Evolutionary conservation across 2,888 invertebrate species (phyloP).

Genomic region (Oasisia sp.): DNA sequence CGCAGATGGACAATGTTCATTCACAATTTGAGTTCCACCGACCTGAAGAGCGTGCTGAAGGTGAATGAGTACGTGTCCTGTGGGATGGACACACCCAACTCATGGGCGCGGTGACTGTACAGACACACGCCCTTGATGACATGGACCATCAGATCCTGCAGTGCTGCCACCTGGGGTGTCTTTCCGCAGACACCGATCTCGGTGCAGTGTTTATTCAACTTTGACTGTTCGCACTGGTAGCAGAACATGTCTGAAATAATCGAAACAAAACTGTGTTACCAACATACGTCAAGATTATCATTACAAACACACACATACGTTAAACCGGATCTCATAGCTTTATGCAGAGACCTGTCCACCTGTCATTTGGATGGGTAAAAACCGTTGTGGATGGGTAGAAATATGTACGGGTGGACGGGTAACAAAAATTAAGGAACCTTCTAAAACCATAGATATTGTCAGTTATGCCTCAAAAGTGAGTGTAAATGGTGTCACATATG

Average conservation of each 20-base stretch:
- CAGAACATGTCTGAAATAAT: slow-evolving; percentile 46
- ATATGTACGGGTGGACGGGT: no score
- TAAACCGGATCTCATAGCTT: no score
- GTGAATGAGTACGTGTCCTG: slow-evolving; percentile 44
- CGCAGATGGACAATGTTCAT: no score
- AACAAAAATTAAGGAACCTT: no score
- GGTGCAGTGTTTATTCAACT: slow-evolving; percentile 47
- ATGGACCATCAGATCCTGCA: slow-evolving; percentile 48
- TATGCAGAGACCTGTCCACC: no score
- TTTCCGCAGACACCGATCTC: slow-evolving; percentile 53
- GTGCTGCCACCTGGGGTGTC: slow-evolving; percentile 45
- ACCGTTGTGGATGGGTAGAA: no score
- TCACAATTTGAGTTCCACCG: background rate
- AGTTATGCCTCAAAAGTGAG: no score
- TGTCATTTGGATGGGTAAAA: no score
- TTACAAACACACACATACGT: background rate
- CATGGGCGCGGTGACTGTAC: slow-evolving; percentile 41
- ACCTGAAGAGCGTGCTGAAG: slow-evolving; percentile 48
- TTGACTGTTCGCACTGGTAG: slow-evolving; percentile 53
- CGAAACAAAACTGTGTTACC: background rate
- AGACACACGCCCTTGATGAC: slow-evolving; percentile 43
- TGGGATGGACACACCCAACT: slow-evolving; percentile 39
- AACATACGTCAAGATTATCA: background rate
- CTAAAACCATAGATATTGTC: no score
- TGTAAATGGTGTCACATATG: no score